Conservation (phyloP, 2,113 vertebrate species). For the Siniperca chuatsi region DNA sequence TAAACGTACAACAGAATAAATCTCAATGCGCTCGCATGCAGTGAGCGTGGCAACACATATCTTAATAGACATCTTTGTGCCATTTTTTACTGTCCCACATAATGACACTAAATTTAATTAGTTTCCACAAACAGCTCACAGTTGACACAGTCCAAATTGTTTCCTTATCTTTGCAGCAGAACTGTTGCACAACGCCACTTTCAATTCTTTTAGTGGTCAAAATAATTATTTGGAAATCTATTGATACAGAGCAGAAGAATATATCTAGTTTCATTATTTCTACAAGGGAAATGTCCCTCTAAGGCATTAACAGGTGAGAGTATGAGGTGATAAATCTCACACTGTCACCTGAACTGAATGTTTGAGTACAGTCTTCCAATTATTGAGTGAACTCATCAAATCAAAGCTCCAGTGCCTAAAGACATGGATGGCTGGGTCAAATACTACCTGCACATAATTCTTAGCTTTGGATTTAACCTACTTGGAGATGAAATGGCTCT, state of each 20-base stretch:
- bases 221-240: constrained; percentile 31
- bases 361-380: constrained; percentile 8
- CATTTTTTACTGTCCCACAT: constrained; percentile 41
- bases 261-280: constrained; percentile 44
- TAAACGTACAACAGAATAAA: neutral
- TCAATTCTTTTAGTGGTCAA: constrained; percentile 1
- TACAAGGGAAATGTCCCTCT: neutral
- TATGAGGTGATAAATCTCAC: neutral
- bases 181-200: constrained; percentile 38
- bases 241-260: neutral
- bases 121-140: constrained; percentile 58
- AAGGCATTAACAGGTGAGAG: constrained; percentile 17
- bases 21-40: too few species aligned
- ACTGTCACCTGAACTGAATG: neutral
- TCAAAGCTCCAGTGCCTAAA: constrained; percentile 32
- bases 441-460: constrained; percentile 15
- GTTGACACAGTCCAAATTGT: constrained; percentile 59
- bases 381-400: constrained; percentile 28
- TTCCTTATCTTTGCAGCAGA: constrained; percentile 55
- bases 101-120: constrained; percentile 60
- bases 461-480: constrained; percentile 24
- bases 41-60: constrained; percentile 11
- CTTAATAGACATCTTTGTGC: constrained; percentile 54
- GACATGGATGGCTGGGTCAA: constrained; percentile 17
- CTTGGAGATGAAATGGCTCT: constrained; percentile 24